Conservation (phyloP, 2,888 invertebrate species). For the Elmis aenea region DNA sequence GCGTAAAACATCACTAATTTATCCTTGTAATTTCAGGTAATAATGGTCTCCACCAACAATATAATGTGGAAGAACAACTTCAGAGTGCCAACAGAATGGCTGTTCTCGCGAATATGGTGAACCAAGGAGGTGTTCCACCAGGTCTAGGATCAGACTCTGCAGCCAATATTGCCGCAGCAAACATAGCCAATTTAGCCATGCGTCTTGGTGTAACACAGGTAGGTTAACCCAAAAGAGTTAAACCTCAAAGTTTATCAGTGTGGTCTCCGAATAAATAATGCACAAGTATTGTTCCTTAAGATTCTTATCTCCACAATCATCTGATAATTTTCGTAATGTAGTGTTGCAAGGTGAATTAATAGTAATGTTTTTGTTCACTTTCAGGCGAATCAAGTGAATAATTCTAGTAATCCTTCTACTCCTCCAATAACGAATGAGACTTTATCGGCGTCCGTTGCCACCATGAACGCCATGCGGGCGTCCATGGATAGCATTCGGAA, state of each 20-base stretch:
- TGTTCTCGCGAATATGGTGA: conserved; percentile 63
- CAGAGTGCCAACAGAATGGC: conserved; percentile 61
- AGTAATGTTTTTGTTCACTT: too few species aligned
- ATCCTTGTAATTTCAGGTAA: conserved; percentile 46
- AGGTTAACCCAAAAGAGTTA: too few species aligned
- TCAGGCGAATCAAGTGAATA: conserved; percentile 46
- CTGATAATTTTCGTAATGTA: too few species aligned
- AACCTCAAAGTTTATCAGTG: too few species aligned
- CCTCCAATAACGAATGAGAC: conserved; percentile 47
- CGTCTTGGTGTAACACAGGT: conserved; percentile 53
- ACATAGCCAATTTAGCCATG: conserved; percentile 69
- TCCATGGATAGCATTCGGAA: conserved; percentile 53
- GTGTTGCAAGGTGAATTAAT: too few species aligned
- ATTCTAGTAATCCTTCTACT: conserved; percentile 46
- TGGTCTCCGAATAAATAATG: too few species aligned
- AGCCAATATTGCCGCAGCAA: conserved; percentile 67
- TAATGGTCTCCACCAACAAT: conserved; percentile 59
- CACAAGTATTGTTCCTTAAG: too few species aligned
- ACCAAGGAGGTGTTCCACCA: conserved; percentile 56
- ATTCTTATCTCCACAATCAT: too few species aligned
- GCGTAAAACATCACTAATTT: background rate
- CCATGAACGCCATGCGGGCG: conserved; percentile 58
- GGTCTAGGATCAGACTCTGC: conserved; percentile 52
- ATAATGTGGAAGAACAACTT: conserved; percentile 57
- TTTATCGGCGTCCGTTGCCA: conserved; percentile 50